A percentile compares a stretch with the other conserved stretches of the same genome.
These are phyloP conservation scores for Nemopilema nomurai DNA, from an alignment of 30 jellyfish, hydroid and myxozoan species.

Conservation along the genomic window DNA sequence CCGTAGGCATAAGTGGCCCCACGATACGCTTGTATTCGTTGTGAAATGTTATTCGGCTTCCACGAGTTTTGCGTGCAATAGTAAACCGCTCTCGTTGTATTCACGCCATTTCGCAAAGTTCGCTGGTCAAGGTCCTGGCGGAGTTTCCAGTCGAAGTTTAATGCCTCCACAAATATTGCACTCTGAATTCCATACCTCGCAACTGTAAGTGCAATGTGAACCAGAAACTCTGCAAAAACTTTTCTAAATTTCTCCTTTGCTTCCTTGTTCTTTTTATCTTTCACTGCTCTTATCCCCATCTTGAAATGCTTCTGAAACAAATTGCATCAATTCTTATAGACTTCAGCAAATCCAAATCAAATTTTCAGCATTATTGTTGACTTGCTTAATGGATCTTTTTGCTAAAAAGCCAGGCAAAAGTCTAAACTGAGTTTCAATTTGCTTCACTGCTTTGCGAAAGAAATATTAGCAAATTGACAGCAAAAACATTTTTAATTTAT, in stretches of 20 bases:
- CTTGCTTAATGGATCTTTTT: too few relatives aligned
- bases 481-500: too few relatives aligned
- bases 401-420: too few relatives aligned
- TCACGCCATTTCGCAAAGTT: background rate
- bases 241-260: constrained; percentile 20
- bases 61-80: constrained; percentile 36
- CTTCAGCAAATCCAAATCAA: too few relatives aligned
- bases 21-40: background rate
- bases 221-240: constrained; percentile 29
- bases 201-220: constrained; percentile 13
- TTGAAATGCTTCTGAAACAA: background rate
- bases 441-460: too few relatives aligned
- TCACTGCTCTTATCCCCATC: constrained; percentile 50
- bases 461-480: too few relatives aligned
- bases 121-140: background rate
- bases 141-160: constrained; percentile 1
- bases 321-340: too few relatives aligned
- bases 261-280: constrained; percentile 39
- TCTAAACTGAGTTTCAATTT: too few relatives aligned
- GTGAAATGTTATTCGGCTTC: constrained; percentile 33
- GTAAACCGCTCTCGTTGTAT: constrained; percentile 23
- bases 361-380: too few relatives aligned
- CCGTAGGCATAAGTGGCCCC: constrained; percentile 30
- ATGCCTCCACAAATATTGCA: constrained; percentile 34
- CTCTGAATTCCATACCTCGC: constrained; percentile 48